phyloP scores from a whole-genome alignment of 92 coral and sea anemone genomes.

The Micromussa lordhowensis region DNA sequence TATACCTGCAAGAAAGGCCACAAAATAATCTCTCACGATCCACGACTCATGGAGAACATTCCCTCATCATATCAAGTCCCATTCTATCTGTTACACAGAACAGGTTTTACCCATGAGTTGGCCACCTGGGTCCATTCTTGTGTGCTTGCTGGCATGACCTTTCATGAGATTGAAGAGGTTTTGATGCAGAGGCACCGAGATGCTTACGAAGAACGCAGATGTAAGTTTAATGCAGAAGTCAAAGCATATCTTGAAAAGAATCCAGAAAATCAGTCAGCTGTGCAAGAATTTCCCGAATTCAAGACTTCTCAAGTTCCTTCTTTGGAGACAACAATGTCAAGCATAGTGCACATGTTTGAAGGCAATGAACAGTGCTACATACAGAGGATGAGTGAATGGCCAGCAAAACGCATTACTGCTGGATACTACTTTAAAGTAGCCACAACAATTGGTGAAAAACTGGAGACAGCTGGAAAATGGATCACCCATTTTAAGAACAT shows the following conservation, averaged over 20 bases:
- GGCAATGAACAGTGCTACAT: slow-evolving; percentile 60
- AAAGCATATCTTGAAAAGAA: slow-evolving; percentile 50
- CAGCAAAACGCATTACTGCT: slow-evolving; percentile 62
- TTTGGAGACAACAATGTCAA: slow-evolving; percentile 71
- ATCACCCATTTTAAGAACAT: slow-evolving; percentile 59
- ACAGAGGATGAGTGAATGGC: slow-evolving; percentile 81
- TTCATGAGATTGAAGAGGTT: slow-evolving; percentile 65
- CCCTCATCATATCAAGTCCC: slow-evolving; percentile 75
- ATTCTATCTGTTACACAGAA: slow-evolving; percentile 69
- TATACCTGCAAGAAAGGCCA: slow-evolving; percentile 68
- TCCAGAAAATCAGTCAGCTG: slow-evolving; percentile 11
- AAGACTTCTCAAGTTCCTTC: slow-evolving; percentile 73
- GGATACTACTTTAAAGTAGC: slow-evolving; percentile 73
- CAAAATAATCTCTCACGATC: slow-evolving; percentile 72
- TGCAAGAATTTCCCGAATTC: slow-evolving; percentile 62
- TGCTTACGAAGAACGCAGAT: slow-evolving; percentile 60
- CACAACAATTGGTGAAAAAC: slow-evolving; percentile 67
- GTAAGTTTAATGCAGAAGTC: slow-evolving; percentile 63
- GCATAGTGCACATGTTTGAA: slow-evolving; percentile 62
- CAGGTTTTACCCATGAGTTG: slow-evolving; percentile 75
- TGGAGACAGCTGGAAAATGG: slow-evolving; percentile 63
- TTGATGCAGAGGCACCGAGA: slow-evolving; percentile 68
- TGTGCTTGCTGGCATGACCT: slow-evolving; percentile 63
- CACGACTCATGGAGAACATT: slow-evolving; percentile 64
- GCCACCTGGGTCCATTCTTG: slow-evolving; percentile 60